These are phyloP conservation scores for Dinoponera quadriceps DNA, from an alignment of 1,140 invertebrate genomes.

Conservation along the genomic window DNA sequence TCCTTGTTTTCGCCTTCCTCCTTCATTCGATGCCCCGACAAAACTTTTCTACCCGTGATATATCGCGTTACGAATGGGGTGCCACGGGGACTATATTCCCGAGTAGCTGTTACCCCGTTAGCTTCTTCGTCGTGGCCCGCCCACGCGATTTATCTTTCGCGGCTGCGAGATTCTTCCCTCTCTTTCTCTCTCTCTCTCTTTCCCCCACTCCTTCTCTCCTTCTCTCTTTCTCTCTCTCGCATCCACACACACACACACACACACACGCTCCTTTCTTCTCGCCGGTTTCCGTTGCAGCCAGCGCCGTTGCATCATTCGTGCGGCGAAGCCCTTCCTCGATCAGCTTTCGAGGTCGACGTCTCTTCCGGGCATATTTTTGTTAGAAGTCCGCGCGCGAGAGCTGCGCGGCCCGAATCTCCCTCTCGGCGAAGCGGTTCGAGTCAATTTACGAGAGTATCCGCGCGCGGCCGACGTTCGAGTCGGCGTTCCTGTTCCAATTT, in stretches of 20 bases:
- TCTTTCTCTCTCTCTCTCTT: background rate
- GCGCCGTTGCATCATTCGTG: slow-evolving; percentile 32
- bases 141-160: slow-evolving; percentile 74
- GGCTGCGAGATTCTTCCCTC: slow-evolving; percentile 50
- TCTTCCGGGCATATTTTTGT: slow-evolving; percentile 66
- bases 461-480: slow-evolving; percentile 34
- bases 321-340: slow-evolving; percentile 41
- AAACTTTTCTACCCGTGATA: slow-evolving; percentile 73
- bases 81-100: slow-evolving; percentile 75
- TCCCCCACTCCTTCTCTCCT: background rate
- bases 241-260: too few species aligned
- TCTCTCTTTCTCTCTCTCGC: too few species aligned
- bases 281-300: slow-evolving; percentile 27
- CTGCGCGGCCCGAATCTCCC: slow-evolving; percentile 2
- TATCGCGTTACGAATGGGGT: slow-evolving; percentile 76
- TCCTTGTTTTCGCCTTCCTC: slow-evolving; percentile 57
- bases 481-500: slow-evolving; percentile 53
- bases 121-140: slow-evolving; percentile 72
- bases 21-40: slow-evolving; percentile 66
- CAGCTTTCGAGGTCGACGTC: slow-evolving; percentile 39
- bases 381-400: slow-evolving; percentile 9
- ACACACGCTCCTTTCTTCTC: slow-evolving; percentile 10
- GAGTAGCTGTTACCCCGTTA: slow-evolving; percentile 77
- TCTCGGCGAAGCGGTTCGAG: slow-evolving; percentile 51
- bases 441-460: slow-evolving; percentile 65